Conservation (phyloP, 2,888 invertebrate species). For the Eilema caniola region DNA sequence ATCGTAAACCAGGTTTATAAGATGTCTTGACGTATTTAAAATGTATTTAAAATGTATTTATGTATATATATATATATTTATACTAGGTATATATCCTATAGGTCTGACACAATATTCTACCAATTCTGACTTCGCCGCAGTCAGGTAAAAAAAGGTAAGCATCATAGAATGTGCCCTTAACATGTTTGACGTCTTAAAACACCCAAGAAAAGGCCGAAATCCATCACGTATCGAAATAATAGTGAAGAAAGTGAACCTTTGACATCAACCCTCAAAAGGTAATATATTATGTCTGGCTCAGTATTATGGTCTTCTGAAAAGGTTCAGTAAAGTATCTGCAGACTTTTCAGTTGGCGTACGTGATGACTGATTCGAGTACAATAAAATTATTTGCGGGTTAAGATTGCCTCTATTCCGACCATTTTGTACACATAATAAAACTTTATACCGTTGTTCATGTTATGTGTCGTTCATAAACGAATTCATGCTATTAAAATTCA, state of each 20-base stretch:
- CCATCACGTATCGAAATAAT: constrained; percentile 8
- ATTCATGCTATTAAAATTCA: not conserved
- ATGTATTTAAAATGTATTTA: too few species aligned
- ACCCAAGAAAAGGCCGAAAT: not conserved
- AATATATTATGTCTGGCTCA: not conserved
- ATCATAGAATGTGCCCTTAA: not conserved
- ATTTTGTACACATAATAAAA: not conserved
- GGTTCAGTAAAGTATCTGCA: not conserved
- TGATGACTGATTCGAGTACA: not conserved
- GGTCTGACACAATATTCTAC: not conserved
- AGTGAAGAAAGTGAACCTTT: not conserved
- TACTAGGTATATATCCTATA: not conserved
- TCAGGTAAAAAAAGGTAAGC: not conserved
- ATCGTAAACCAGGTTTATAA: too few species aligned
- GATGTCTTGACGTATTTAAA: too few species aligned
- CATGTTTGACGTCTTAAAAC: not conserved
- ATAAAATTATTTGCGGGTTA: constrained; percentile 2
- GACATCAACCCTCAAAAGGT: not conserved
- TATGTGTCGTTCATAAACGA: not conserved
- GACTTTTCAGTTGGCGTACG: not conserved
- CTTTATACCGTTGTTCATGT: constrained; percentile 2
- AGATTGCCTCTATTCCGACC: not conserved
- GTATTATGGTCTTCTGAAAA: constrained; percentile 3
- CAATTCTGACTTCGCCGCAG: not conserved
- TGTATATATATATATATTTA: too few species aligned